Percentiles rank a stretch among this genome's conserved stretches.
Conservation (phyloP, 2,888 invertebrate genomes). For the Anaspis maculata region DNA sequence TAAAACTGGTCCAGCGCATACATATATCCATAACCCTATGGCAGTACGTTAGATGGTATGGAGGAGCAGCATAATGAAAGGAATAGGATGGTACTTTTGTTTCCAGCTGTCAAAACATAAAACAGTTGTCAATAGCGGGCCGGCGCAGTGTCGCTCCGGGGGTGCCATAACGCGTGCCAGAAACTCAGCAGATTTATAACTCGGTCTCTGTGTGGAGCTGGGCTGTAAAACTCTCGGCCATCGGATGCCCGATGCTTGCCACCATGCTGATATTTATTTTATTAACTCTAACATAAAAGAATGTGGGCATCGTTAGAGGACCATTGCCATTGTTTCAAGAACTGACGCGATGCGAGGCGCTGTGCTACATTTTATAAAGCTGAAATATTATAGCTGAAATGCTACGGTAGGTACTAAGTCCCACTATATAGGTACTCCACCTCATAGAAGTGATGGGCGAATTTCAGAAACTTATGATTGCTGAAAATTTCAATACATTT, state of each 20-base stretch:
- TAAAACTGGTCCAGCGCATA: slow-evolving; percentile 19
- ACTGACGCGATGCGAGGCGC: slow-evolving; percentile 8
- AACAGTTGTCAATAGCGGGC: slow-evolving; percentile 31
- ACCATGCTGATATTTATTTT: slow-evolving; percentile 27
- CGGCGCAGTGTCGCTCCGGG: slow-evolving; percentile 22
- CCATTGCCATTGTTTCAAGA: slow-evolving; percentile 15
- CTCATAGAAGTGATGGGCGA: too few species aligned
- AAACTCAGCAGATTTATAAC: slow-evolving; percentile 27
- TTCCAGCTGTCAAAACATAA: slow-evolving; percentile 34
- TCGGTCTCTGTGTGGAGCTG: slow-evolving; percentile 6
- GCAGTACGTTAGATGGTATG: slow-evolving; percentile 20
- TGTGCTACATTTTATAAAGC: too few species aligned
- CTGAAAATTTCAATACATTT: not conserved
- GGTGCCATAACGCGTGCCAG: slow-evolving; percentile 30
- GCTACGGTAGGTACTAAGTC: slow-evolving; percentile 9
- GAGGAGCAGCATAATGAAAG: slow-evolving; percentile 21
- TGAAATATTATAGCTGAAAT: too few species aligned
- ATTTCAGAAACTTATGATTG: too few species aligned
- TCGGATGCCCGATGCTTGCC: slow-evolving; percentile 14
- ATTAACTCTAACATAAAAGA: slow-evolving; percentile 16
- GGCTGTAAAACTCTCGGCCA: slow-evolving; percentile 9
- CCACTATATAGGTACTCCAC: too few species aligned
- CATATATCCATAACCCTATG: slow-evolving; percentile 24
- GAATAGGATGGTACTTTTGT: slow-evolving; percentile 27
- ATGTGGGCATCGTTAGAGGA: slow-evolving; percentile 13